Conservation (phyloP, 1,140 invertebrate species). For the Aphelenchoides besseyi region DNA sequence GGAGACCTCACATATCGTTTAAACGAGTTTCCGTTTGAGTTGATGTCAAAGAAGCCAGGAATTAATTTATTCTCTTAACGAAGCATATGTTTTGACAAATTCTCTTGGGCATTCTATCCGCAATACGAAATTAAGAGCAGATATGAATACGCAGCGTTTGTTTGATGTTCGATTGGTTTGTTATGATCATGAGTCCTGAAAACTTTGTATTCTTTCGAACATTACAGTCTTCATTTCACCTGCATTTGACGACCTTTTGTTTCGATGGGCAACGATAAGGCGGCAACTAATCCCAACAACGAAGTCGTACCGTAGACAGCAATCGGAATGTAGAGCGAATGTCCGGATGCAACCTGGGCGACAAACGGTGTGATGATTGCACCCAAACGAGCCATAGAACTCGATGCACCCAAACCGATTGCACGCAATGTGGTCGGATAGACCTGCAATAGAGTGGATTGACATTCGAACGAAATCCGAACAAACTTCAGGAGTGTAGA, state of each 20-base stretch:
- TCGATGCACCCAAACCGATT: conserved; percentile 81
- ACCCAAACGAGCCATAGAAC: conserved; percentile 82
- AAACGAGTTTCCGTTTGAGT: too few species aligned
- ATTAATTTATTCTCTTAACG: too few species aligned
- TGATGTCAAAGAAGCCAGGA: too few species aligned
- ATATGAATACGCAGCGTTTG: too few species aligned
- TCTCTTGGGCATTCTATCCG: too few species aligned
- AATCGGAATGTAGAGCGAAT: conserved; percentile 73
- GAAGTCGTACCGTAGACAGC: conserved; percentile 74
- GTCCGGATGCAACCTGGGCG: conserved; percentile 77
- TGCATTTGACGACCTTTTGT: conserved; percentile 69
- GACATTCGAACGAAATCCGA: background rate
- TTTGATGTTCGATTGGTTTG: too few species aligned
- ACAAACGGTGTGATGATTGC: conserved; percentile 88
- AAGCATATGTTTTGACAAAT: too few species aligned
- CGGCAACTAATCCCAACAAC: conserved; percentile 72
- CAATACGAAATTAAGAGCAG: too few species aligned
- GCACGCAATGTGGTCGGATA: conserved; percentile 84
- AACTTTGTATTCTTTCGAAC: too few species aligned
- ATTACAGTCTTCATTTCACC: conserved; percentile 30
- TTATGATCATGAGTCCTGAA: too few species aligned
- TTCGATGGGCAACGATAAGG: conserved; percentile 76
- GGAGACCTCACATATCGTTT: too few species aligned
- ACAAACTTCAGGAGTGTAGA: conserved; percentile 84
- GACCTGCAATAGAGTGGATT: conserved; percentile 66